These are phyloP conservation scores for Dermatemys mawii DNA, from an alignment of 2,113 vertebrate species.

Conservation along the genomic window DNA sequence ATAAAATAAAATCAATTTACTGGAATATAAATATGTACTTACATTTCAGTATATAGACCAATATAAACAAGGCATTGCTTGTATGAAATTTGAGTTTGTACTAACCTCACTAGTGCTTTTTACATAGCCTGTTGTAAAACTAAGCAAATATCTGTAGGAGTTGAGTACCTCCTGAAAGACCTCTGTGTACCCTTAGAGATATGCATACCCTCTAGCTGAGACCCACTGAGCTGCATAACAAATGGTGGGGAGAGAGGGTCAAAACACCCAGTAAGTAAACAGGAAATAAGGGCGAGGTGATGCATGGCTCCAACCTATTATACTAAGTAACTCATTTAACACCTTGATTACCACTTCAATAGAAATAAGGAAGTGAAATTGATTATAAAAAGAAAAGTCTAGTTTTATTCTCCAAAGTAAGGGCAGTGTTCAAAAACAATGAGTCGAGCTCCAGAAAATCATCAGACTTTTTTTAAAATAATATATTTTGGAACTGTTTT, in stretches of 20 bases:
- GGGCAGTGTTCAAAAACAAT: not conserved
- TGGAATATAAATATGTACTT: too few species aligned
- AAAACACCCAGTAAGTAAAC: not conserved
- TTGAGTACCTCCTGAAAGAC: too few species aligned
- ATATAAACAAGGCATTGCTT: too few species aligned
- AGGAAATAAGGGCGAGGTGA: not conserved
- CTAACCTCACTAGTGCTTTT: too few species aligned
- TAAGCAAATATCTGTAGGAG: too few species aligned
- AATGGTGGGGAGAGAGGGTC: not conserved
- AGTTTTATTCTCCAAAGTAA: not conserved
- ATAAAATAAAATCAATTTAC: too few species aligned
- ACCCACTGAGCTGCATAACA: not conserved
- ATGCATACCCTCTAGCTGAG: too few species aligned
- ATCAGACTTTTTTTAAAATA: not conserved
- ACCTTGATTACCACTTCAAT: not conserved
- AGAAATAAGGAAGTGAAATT: conserved; percentile 25
- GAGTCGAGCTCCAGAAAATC: not conserved
- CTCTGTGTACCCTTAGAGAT: too few species aligned
- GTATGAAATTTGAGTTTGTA: too few species aligned
- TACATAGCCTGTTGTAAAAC: too few species aligned
- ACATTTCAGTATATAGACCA: too few species aligned
- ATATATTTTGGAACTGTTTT: not conserved
- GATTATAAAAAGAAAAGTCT: conserved; percentile 38
- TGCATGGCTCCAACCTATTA: not conserved
- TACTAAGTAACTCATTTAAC: not conserved